Percentiles rank a stretch among this genome's conserved stretches.
These are phyloP conservation scores for Phymatocera aterrima DNA, from an alignment of 2,888 invertebrate species.

Conservation along the genomic window DNA sequence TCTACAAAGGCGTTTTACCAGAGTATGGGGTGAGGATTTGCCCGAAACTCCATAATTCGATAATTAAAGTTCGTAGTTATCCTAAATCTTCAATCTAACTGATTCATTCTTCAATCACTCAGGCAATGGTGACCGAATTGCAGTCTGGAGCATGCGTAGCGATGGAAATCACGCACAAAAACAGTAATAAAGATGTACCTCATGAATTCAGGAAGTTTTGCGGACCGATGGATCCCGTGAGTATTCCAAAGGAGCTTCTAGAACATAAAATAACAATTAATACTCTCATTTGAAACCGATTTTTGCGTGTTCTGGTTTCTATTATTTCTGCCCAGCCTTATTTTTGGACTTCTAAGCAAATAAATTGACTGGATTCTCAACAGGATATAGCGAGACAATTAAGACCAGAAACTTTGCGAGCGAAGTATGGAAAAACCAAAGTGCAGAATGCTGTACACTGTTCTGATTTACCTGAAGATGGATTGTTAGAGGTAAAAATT, in stretches of 20 bases:
- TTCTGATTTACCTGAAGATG: constrained; percentile 94
- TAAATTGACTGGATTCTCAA: no score
- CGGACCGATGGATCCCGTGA: constrained; percentile 94
- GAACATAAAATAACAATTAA: constrained; percentile 20
- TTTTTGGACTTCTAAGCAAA: not conserved
- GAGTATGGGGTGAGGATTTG: constrained; percentile 81
- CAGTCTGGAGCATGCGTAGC: constrained; percentile 91
- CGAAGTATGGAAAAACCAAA: constrained; percentile 88
- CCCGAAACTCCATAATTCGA: no score
- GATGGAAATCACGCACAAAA: constrained; percentile 86
- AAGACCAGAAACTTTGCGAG: constrained; percentile 89
- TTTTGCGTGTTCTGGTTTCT: not conserved
- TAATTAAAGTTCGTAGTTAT: not conserved
- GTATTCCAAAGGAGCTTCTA: constrained; percentile 56
- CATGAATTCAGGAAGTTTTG: constrained; percentile 88
- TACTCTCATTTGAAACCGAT: not conserved
- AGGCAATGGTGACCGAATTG: constrained; percentile 91
- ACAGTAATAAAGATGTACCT: constrained; percentile 79
- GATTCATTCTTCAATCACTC: constrained; percentile 36
- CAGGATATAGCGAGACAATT: constrained; percentile 91
- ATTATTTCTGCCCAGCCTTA: not conserved
- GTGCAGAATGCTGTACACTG: constrained; percentile 94
- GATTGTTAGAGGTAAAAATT: constrained; percentile 81
- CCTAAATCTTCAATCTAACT: constrained; percentile 11
- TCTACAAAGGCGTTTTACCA: constrained; percentile 91